A percentile compares a stretch with the other conserved stretches of the same genome.
phyloP scores from a whole-genome alignment of 2,888 invertebrate species.

The Alcis repandata region DNA sequence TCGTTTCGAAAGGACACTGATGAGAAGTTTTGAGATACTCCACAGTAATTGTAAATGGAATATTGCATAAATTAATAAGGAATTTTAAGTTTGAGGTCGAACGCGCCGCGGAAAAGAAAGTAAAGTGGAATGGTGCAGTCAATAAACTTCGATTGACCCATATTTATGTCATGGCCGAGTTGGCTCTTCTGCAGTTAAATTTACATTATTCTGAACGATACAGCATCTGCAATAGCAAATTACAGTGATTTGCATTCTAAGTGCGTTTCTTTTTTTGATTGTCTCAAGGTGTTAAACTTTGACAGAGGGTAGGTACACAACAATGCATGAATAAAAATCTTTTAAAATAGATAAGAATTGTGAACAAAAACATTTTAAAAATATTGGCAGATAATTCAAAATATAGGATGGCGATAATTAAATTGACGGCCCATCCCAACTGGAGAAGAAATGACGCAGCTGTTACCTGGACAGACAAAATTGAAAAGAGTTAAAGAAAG shows the following conservation, averaged over 20 bases:
- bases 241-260: slow-evolving; percentile 37
- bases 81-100: slow-evolving; percentile 54
- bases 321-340: not conserved
- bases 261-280: slow-evolving; percentile 31
- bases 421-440: no score
- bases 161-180: slow-evolving; percentile 48
- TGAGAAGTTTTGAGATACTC: slow-evolving; percentile 53
- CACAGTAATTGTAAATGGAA: slow-evolving; percentile 68
- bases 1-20: slow-evolving; percentile 82
- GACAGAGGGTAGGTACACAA: slow-evolving; percentile 5
- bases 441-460: no score
- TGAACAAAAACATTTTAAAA: no score
- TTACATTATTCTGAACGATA: slow-evolving; percentile 39
- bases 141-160: slow-evolving; percentile 47
- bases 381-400: no score
- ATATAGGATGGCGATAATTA: no score
- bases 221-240: slow-evolving; percentile 42
- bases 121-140: slow-evolving; percentile 37
- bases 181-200: slow-evolving; percentile 42
- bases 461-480: no score
- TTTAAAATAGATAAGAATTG: no score
- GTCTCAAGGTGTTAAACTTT: slow-evolving; percentile 4
- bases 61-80: slow-evolving; percentile 66
- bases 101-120: slow-evolving; percentile 40
- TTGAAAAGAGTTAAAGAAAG: no score